A percentile compares a stretch with the other conserved stretches of the same genome.
These are phyloP conservation scores for Drepanosiphum platanoidis DNA, from an alignment of 2,888 invertebrate species.

Conservation along the genomic window DNA sequence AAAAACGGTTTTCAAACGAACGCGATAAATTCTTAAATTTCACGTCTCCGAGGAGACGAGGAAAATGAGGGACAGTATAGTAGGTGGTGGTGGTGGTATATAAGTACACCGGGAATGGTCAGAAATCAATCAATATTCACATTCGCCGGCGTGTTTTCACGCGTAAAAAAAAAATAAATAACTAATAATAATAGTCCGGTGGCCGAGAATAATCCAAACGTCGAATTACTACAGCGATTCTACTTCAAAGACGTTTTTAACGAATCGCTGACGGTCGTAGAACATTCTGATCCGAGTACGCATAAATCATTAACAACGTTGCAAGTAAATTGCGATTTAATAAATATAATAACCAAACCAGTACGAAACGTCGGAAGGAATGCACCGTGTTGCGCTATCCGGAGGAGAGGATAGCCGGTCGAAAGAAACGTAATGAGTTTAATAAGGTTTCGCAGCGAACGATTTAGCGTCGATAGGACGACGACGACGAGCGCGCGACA, in stretches of 20 bases:
- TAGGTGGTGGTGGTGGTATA: neutral
- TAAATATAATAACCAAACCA: neutral
- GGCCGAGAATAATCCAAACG: neutral
- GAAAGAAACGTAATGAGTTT: neutral
- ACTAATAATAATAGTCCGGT: no score
- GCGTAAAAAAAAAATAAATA: no score
- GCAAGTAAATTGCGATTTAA: neutral
- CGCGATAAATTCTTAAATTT: no score
- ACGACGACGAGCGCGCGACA: no score
- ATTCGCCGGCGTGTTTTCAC: constrained; percentile 17
- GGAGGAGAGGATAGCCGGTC: neutral
- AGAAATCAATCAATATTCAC: constrained; percentile 18
- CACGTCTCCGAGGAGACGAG: no score
- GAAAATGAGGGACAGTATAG: no score
- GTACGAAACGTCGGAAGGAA: neutral
- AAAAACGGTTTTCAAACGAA: no score
- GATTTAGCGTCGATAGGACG: neutral
- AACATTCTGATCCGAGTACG: neutral
- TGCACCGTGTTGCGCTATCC: neutral
- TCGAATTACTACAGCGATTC: neutral
- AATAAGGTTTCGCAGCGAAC: neutral
- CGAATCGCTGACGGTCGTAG: neutral
- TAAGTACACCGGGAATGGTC: constrained; percentile 30
- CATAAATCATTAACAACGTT: neutral
- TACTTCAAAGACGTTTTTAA: neutral